phyloP scores from a whole-genome alignment of 2,888 invertebrate species.

The Patella caerulea region DNA sequence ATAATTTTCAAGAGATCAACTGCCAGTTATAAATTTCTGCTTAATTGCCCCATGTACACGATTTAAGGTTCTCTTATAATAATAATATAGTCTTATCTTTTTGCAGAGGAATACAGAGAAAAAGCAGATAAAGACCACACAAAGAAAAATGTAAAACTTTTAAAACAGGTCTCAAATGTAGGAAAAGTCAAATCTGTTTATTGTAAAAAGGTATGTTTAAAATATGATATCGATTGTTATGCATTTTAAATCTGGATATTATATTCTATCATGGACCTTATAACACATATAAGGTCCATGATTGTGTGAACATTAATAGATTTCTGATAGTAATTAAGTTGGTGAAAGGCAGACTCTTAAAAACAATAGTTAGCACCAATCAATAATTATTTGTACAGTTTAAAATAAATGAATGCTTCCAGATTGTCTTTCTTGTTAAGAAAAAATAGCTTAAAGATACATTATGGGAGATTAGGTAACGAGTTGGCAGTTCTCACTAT shows the following conservation, averaged over 20 bases:
- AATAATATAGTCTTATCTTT: neutral
- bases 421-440: neutral
- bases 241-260: too few species aligned
- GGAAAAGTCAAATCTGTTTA: slow-evolving; percentile 30
- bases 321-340: too few species aligned
- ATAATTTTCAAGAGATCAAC: too few species aligned
- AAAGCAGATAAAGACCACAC: slow-evolving; percentile 32
- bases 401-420: slow-evolving; percentile 19
- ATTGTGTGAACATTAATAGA: too few species aligned
- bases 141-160: slow-evolving; percentile 31
- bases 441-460: neutral
- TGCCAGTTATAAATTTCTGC: too few species aligned
- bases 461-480: too few species aligned
- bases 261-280: too few species aligned
- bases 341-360: slow-evolving; percentile 15
- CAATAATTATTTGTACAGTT: slow-evolving; percentile 10
- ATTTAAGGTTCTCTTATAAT: neutral
- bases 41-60: too few species aligned
- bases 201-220: slow-evolving; percentile 32
- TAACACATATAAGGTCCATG: too few species aligned
- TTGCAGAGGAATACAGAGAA: slow-evolving; percentile 34
- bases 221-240: neutral
- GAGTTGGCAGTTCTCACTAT: too few species aligned
- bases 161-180: slow-evolving; percentile 32
- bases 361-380: slow-evolving; percentile 13